A percentile compares a stretch with the other conserved stretches of the same genome.
phyloP scores from a whole-genome alignment of 2,888 invertebrate species.

The Noctua janthina region DNA sequence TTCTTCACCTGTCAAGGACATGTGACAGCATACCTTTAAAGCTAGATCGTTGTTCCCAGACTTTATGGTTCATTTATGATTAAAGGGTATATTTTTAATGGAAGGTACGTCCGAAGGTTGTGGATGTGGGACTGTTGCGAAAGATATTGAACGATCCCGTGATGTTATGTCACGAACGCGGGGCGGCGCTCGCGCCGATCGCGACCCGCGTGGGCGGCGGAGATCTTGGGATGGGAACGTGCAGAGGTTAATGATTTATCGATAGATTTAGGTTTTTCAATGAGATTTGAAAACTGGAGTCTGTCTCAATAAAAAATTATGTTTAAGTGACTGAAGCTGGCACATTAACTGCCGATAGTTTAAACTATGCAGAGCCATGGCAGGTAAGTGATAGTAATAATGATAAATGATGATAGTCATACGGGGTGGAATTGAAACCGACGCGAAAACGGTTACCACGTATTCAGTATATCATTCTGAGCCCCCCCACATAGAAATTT shows the following conservation, averaged over 20 bases:
- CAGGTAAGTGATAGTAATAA: too few relatives aligned
- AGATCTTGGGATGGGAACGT: constrained; percentile 70
- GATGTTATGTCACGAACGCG: constrained; percentile 87
- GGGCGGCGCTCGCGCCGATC: constrained; percentile 83
- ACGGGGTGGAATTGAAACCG: too few relatives aligned
- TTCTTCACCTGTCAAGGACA: neutral
- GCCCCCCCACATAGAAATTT: too few relatives aligned
- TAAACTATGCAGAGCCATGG: neutral
- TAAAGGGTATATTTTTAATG: constrained; percentile 69
- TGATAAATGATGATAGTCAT: neutral
- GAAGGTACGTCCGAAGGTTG: constrained; percentile 79
- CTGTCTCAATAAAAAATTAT: neutral
- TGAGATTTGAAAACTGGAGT: neutral
- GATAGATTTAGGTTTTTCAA: constrained; percentile 37
- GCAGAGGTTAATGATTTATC: constrained; percentile 42
- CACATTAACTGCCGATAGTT: neutral
- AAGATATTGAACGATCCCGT: constrained; percentile 87
- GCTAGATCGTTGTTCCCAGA: neutral
- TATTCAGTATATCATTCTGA: too few relatives aligned
- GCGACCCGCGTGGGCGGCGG: constrained; percentile 89
- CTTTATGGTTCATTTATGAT: constrained; percentile 29
- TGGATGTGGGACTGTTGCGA: constrained; percentile 81
- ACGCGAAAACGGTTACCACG: too few relatives aligned
- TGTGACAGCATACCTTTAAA: neutral
- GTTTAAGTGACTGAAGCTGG: neutral